Conservation (phyloP, 2,888 invertebrate species). For the Peribatodes rhomboidaria region DNA sequence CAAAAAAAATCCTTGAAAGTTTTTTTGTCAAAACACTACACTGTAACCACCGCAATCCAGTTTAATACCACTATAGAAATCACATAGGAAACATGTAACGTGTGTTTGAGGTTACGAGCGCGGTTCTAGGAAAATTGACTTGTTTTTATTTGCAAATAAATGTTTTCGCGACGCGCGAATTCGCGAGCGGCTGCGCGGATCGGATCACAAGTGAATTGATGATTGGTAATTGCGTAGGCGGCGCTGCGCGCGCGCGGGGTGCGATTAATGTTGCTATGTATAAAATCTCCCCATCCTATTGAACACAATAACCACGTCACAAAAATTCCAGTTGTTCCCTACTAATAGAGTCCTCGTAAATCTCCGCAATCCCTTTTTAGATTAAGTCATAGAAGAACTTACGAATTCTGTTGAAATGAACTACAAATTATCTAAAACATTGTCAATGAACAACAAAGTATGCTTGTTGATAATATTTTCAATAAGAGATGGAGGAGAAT, state of each 20-base stretch:
- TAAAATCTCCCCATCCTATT: background rate
- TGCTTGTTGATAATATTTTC: no score
- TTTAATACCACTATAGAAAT: slow-evolving; percentile 21
- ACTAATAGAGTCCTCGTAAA: no score
- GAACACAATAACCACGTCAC: no score
- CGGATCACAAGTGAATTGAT: slow-evolving; percentile 7
- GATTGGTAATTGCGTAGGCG: slow-evolving; percentile 14
- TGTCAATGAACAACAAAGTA: no score
- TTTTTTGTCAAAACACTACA: slow-evolving; percentile 35
- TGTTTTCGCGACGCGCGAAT: slow-evolving; percentile 17
- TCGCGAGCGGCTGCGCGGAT: background rate
- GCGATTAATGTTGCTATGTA: background rate
- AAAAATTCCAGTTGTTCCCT: no score
- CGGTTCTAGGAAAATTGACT: slow-evolving; percentile 21
- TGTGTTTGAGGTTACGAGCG: slow-evolving; percentile 20
- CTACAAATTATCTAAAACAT: no score
- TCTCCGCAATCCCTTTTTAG: no score
- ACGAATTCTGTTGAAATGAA: no score
- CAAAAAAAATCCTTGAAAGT: slow-evolving; percentile 37
- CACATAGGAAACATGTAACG: slow-evolving; percentile 15
- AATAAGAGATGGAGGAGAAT: no score
- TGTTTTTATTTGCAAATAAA: slow-evolving; percentile 24
- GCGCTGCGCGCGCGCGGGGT: slow-evolving; percentile 8
- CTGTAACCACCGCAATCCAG: slow-evolving; percentile 43
- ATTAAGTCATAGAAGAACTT: no score